Percentiles rank a stretch among this genome's conserved stretches.
These are phyloP conservation scores for Tretioscincus oriximinensis DNA, from an alignment of 2,113 vertebrate genomes.

Conservation along the genomic window DNA sequence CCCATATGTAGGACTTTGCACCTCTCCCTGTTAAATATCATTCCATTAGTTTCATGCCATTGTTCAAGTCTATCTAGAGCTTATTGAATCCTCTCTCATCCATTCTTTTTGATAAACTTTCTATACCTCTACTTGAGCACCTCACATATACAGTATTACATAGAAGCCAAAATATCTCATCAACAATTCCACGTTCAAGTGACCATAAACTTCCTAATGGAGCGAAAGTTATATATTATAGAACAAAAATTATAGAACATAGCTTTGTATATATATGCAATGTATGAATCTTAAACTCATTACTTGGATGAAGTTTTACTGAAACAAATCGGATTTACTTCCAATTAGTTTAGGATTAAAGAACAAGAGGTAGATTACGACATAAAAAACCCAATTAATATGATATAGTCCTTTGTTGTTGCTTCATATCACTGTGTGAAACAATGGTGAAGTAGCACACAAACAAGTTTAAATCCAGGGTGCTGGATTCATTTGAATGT, in stretches of 20 bases:
- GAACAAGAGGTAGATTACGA: background rate
- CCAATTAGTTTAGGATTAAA: slow-evolving; percentile 9
- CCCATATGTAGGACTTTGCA: too few species aligned
- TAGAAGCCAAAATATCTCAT: background rate
- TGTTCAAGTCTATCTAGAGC: too few species aligned
- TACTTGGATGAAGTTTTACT: background rate
- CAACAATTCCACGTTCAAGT: background rate
- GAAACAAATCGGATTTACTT: background rate
- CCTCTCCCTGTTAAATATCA: too few species aligned
- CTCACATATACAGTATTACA: background rate
- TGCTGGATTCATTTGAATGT: background rate
- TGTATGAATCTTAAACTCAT: background rate
- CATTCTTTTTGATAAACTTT: too few species aligned
- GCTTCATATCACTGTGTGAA: background rate
- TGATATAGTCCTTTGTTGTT: background rate
- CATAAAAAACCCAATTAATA: background rate
- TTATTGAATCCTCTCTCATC: too few species aligned
- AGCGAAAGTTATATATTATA: background rate
- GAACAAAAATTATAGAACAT: background rate
- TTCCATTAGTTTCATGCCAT: too few species aligned
- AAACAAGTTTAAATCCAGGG: background rate
- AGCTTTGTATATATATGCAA: slow-evolving; percentile 8
- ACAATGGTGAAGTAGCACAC: background rate
- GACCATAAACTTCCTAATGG: background rate
- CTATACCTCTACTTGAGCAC: background rate